Evolutionary conservation across 2,797 vertebrate species (phyloP), one percentile per base, ranked within the genome.

Genomic region (Oreortyx pictus): DNA sequence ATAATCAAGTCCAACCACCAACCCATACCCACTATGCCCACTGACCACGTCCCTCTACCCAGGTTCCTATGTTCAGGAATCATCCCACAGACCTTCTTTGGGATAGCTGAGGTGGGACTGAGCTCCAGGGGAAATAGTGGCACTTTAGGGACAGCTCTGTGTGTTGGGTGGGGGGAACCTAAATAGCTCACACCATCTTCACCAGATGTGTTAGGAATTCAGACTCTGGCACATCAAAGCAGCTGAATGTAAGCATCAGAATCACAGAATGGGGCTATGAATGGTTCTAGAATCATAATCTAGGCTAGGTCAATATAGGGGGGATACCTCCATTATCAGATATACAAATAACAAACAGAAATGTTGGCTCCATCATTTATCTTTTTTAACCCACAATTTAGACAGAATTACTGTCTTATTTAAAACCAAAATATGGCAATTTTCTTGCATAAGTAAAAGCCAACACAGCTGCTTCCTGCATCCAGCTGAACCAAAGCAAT

Each of bases 401-500:
- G 37, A 54, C 35, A 33, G 43, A 94, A 41, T 4, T n/a, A 18
- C 35, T 77, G 54, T 43, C 59, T 68, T 64, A 50, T 52, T 72
- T 62, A 44, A 31, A 78, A 24, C 25, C 23, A n/a, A 61, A 80
- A 22, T 14, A 71, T 2, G 0, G 1, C 18, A 62, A 49, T 67
- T 44, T 15, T 52, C 84, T 60, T 6, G 1, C 12, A 1, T 20
- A 43, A 82, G 61, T 49, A 10, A 57, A 65, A 92, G 43, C 41
- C n/a, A 49, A 39, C 33, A 31, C 47, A 92, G 86, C 52, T 44
- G 20, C 50, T 89, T 79, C 19, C 37, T 84, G 35, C 60, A 41
- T 27, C 29, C 80, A 72, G 29, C 43, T 57, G 89, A 81, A 75
- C 46, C 47, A 67, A 81, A 93, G 91, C 92, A 86, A 76, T 15